A percentile compares a stretch with the other conserved stretches of the same genome.
These are phyloP conservation scores for Timema cristinae DNA, from an alignment of 2,888 invertebrate genomes.

Conservation along the genomic window DNA sequence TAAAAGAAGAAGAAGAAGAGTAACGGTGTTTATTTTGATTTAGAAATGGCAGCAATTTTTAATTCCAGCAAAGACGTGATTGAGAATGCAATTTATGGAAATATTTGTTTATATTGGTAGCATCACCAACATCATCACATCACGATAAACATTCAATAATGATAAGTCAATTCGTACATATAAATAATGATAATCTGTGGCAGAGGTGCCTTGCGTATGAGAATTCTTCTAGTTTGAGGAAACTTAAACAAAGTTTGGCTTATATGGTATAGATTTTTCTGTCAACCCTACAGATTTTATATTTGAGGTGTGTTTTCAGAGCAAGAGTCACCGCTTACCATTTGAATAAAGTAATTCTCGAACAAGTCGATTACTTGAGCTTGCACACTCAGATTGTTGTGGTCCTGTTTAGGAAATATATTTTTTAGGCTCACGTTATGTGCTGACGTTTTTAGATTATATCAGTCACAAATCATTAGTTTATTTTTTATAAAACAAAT, in stretches of 20 bases:
- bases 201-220: not conserved
- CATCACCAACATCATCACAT: not conserved
- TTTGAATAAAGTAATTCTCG: slow-evolving; percentile 2
- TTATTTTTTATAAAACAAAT: not conserved
- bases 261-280: not conserved
- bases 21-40: not conserved
- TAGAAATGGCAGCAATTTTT: not conserved
- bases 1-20: not conserved
- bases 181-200: not conserved
- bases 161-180: not conserved
- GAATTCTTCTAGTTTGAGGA: not conserved
- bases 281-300: not conserved
- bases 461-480: not conserved
- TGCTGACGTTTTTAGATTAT: too few relatives aligned
- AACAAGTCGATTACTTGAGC: too few relatives aligned
- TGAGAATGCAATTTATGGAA: not conserved
- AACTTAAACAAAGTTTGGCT: not conserved
- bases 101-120: not conserved
- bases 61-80: not conserved
- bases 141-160: not conserved
- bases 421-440: too few relatives aligned
- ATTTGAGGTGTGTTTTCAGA: not conserved
- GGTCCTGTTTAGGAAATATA: too few relatives aligned
- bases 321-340: slow-evolving; percentile 4
- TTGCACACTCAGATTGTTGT: too few relatives aligned